These are phyloP conservation scores for Perizoma flavofasciatum DNA, from an alignment of 2,888 invertebrate species.

Conservation along the genomic window DNA sequence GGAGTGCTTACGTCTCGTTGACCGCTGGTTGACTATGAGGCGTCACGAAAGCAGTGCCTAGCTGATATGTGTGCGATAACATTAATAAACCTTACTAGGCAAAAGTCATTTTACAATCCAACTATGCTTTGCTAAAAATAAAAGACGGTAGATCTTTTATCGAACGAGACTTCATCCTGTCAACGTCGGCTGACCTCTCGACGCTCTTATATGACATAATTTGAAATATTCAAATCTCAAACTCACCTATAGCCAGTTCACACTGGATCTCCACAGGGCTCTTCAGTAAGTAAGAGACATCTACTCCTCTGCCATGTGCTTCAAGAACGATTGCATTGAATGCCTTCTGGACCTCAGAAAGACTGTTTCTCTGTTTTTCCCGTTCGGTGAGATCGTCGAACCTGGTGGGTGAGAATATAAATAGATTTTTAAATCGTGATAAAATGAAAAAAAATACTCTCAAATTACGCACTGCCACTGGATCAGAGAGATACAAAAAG, in stretches of 20 bases:
- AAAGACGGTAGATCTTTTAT: background rate
- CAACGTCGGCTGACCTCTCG: no score
- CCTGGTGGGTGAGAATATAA: conserved; percentile 47
- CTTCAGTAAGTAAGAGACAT: conserved; percentile 61
- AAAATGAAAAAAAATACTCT: no score
- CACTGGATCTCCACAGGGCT: conserved; percentile 77
- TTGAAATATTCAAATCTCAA: background rate
- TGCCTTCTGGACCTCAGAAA: conserved; percentile 74
- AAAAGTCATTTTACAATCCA: no score
- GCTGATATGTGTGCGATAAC: no score
- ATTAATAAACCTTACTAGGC: no score
- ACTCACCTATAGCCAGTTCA: conserved; percentile 70
- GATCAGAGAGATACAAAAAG: background rate
- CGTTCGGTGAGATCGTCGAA: conserved; percentile 71
- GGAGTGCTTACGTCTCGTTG: no score
- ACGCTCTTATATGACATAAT: no score
- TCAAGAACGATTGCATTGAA: conserved; percentile 67
- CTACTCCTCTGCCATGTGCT: conserved; percentile 58
- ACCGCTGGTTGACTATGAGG: no score
- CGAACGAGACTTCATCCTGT: background rate
- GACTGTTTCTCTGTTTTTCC: conserved; percentile 66
- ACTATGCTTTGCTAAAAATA: no score
- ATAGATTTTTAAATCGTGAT: no score
- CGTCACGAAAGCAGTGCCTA: no score
- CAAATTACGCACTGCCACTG: no score